Conservation (phyloP, 2,888 invertebrate species). For the Thalpophila matura region DNA sequence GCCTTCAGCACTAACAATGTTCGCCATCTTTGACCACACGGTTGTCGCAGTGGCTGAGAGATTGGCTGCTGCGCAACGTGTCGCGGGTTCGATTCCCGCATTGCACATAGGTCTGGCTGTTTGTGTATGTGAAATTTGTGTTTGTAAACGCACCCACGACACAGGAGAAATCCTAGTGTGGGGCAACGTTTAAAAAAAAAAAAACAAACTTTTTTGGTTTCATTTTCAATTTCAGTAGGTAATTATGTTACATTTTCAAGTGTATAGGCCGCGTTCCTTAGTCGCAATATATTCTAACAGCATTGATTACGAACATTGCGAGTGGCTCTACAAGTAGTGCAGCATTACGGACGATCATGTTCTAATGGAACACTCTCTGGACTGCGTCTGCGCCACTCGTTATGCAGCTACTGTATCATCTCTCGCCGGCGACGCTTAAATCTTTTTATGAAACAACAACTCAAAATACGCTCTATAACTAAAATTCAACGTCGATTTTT, state of each 20-base stretch:
- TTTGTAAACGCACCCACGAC: no score
- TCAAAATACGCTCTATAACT: constrained; percentile 20
- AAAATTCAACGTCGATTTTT: constrained; percentile 10
- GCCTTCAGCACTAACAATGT: no score
- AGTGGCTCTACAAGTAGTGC: constrained; percentile 7
- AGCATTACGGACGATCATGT: constrained; percentile 50
- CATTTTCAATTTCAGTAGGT: no score
- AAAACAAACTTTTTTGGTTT: no score
- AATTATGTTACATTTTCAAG: background rate
- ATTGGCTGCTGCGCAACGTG: no score
- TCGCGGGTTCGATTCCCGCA: no score
- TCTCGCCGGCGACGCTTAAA: constrained; percentile 31
- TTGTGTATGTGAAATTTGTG: no score
- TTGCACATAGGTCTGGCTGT: no score
- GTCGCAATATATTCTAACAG: background rate
- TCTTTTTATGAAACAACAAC: constrained; percentile 8
- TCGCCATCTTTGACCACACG: no score
- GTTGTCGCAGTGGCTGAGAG: no score
- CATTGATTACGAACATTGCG: constrained; percentile 12
- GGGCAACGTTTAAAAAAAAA: no score
- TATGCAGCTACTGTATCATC: constrained; percentile 75
- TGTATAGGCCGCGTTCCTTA: background rate
- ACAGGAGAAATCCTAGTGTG: no score
- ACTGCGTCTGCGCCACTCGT: constrained; percentile 50
- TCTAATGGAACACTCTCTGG: constrained; percentile 55